Evolutionary conservation across 1,140 invertebrate species (phyloP).

Genomic region (Calliopsis andreniformis): DNA sequence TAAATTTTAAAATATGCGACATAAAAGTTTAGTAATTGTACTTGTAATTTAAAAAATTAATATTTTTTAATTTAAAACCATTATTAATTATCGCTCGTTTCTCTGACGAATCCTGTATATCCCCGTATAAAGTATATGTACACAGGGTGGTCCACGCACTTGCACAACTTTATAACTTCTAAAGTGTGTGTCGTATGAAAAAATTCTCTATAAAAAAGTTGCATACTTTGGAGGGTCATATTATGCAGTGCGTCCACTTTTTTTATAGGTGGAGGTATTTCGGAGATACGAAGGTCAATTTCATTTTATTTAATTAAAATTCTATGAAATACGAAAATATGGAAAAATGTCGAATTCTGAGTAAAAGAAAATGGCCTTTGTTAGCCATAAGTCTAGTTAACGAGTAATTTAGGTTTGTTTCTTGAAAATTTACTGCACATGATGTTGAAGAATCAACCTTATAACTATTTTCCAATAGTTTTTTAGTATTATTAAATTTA

Average conservation of each 20-base stretch:
- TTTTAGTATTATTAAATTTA: too few relatives aligned
- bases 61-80: too few relatives aligned
- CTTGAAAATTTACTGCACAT: constrained; percentile 1
- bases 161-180: too few relatives aligned
- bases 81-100: too few relatives aligned
- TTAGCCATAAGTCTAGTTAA: neutral
- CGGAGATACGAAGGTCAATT: neutral
- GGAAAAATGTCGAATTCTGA: neutral
- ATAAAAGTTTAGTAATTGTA: too few relatives aligned
- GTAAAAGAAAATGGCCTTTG: neutral
- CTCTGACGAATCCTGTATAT: too few relatives aligned
- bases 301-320: neutral
- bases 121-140: too few relatives aligned
- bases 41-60: too few relatives aligned
- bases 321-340: neutral
- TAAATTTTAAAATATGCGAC: too few relatives aligned
- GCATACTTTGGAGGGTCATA: neutral
- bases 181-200: neutral
- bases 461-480: too few relatives aligned
- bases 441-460: too few relatives aligned
- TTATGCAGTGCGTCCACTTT: neutral
- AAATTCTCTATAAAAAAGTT: neutral
- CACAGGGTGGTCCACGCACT: too few relatives aligned
- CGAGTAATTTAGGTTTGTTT: neutral
- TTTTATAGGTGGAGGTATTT: neutral